These are phyloP conservation scores for Augochlora pura DNA, from an alignment of 1,140 invertebrate genomes.

Conservation along the genomic window DNA sequence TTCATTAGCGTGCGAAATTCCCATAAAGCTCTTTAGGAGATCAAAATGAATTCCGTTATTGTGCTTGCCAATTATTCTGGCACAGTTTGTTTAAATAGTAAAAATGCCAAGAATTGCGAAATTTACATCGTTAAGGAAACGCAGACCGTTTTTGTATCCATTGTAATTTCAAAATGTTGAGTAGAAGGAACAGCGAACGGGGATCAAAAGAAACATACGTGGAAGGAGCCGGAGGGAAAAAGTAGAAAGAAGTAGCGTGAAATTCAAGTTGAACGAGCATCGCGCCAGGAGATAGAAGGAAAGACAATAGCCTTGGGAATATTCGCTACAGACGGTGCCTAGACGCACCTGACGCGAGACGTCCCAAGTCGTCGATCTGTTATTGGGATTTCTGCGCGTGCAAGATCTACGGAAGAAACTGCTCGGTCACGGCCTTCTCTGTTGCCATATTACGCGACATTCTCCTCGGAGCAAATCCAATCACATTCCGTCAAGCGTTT, in stretches of 20 bases:
- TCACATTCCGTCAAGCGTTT: slow-evolving; percentile 13
- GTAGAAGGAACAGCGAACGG: too few species aligned
- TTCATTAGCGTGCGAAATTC: too few species aligned
- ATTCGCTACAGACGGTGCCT: slow-evolving; percentile 33
- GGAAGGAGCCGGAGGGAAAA: too few species aligned
- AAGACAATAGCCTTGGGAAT: slow-evolving; percentile 44
- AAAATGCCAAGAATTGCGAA: too few species aligned
- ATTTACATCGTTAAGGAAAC: too few species aligned
- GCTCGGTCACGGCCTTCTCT: neutral
- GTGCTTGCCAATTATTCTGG: too few species aligned
- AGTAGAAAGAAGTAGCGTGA: neutral
- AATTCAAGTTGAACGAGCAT: slow-evolving; percentile 15
- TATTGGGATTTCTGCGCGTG: slow-evolving; percentile 51
- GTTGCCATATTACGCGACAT: slow-evolving; percentile 23
- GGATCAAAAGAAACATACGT: too few species aligned
- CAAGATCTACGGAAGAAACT: slow-evolving; percentile 4
- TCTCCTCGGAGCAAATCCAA: slow-evolving; percentile 8
- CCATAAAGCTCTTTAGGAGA: too few species aligned
- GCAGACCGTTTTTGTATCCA: too few species aligned
- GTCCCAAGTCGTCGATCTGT: slow-evolving; percentile 34
- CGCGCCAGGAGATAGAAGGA: neutral
- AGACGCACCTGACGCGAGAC: slow-evolving; percentile 46
- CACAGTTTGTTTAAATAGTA: too few species aligned
- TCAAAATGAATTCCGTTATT: too few species aligned
- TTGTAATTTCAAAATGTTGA: too few species aligned